Evolutionary conservation across 2,797 vertebrate species (phyloP).

Genomic region (Neostethus bicornis): DNA sequence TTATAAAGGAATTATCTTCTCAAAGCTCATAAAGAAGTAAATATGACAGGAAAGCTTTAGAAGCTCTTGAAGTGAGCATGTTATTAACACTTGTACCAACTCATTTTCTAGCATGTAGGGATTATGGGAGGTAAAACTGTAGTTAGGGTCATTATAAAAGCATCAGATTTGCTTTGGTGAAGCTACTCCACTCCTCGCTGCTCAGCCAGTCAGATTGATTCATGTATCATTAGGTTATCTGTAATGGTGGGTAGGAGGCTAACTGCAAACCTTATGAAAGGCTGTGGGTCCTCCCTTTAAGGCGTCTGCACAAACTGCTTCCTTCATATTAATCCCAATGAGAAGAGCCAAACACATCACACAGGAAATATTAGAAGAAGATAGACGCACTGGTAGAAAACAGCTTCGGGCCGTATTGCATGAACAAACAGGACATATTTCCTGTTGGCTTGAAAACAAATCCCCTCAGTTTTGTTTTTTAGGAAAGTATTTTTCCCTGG

Average conservation of each 20-base stretch:
- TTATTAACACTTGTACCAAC: too few species aligned
- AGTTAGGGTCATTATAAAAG: neutral
- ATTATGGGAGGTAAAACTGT: neutral
- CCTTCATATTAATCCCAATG: slow-evolving; percentile 35
- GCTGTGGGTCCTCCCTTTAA: neutral
- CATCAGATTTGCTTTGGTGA: neutral
- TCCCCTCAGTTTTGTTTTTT: neutral
- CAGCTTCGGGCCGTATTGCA: slow-evolving; percentile 29
- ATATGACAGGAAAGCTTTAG: too few species aligned
- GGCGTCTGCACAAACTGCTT: slow-evolving; percentile 8
- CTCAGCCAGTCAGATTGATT: neutral
- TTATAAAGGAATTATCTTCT: too few species aligned
- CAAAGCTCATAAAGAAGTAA: too few species aligned
- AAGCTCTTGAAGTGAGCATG: too few species aligned
- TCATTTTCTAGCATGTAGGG: too few species aligned
- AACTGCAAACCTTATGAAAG: neutral
- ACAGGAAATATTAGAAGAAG: slow-evolving; percentile 20
- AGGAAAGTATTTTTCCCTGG: neutral
- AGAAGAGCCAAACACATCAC: slow-evolving; percentile 27
- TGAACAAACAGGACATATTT: slow-evolving; percentile 19
- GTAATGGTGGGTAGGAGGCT: neutral
- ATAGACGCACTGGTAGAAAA: slow-evolving; percentile 12
- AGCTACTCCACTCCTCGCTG: too few species aligned
- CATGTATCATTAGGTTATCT: neutral
- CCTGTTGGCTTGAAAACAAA: slow-evolving; percentile 1